Base-by-base conservation (phyloP, 2,113 vertebrate species). In the Cygnus atratus region DNA sequence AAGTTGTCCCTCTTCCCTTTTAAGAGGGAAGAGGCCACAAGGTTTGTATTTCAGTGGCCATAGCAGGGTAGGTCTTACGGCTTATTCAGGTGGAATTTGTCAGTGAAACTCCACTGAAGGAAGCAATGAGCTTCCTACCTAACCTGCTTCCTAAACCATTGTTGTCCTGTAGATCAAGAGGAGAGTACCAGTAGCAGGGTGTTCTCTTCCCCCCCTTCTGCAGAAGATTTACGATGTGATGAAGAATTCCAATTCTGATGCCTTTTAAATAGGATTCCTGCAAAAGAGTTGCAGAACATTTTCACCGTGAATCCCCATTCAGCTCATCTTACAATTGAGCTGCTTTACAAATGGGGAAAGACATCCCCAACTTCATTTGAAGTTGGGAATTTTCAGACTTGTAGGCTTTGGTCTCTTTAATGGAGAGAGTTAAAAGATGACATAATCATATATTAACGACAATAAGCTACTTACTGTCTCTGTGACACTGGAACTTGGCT, bases 381-480 rank as follows among this genome's bases (percentile, higher is more conserved):
- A 66, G 61, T 3, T 48, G 20, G 58, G 46, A 59, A 81, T 84
- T 84, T 97, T 80, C 63, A 82, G 88, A 54, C 11, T 20, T 76
- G 39, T 54, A 87, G 71, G 39, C n/a, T 87, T 95, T 48, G 24
- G 35, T 57, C 48, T 80, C 54, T 93, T 96, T 75, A 84, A 84
- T 15, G 70, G 57, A 88, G 85, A 88, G 46, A 66, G 59, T 55
- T 66, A 37, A 63, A 46, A 88, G 87, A n/a, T 88, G 91, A 86
- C 88, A 88, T 70, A 91, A 85, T 84, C 87, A 55, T 79, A 66
- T 65, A 93, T 95, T 94, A 95, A 88, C 14, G 9, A 67, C 71
- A 78, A 70, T 86, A 93, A 96, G 89, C 87, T 95, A 58, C 95
- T 96, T 92, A 86, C 52, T 57, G 5, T 78, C 80, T 88, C 37